Conservation (phyloP, 2,113 vertebrate genomes). For the Peromyscus polionotus region DNA sequence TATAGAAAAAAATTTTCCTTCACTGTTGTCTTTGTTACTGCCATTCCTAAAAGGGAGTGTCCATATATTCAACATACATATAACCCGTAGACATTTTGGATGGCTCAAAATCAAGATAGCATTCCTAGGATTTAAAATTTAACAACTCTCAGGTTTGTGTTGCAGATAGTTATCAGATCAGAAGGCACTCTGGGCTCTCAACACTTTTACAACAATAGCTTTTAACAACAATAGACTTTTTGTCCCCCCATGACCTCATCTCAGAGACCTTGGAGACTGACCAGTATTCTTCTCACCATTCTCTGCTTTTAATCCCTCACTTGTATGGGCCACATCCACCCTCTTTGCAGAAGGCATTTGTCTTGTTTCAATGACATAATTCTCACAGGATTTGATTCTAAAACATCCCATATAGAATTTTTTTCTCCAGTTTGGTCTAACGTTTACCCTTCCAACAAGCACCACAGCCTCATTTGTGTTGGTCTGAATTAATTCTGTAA, state of each 20-base stretch:
- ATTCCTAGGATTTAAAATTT: neutral
- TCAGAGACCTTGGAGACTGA: neutral
- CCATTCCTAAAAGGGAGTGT: neutral
- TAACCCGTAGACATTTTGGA: neutral
- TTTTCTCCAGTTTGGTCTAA: neutral
- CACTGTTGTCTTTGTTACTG: neutral
- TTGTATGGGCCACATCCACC: neutral
- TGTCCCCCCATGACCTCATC: slow-evolving; percentile 4
- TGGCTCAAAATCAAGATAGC: neutral
- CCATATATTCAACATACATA: neutral
- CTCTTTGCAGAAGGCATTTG: neutral
- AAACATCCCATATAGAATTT: neutral
- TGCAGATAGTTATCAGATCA: neutral
- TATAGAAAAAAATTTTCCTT: neutral
- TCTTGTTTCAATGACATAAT: neutral
- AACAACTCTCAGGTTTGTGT: neutral
- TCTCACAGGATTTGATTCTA: neutral
- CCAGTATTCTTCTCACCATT: neutral
- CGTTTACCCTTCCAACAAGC: neutral
- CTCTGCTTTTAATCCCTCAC: neutral
- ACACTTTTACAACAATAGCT: neutral
- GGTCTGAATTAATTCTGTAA: neutral
- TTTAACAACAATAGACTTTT: neutral
- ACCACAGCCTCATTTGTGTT: neutral
- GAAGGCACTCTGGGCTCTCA: neutral